These are phyloP conservation scores for Phylloscopus trochiloides DNA, from an alignment of 2,113 vertebrate genomes.

Conservation along the genomic window DNA sequence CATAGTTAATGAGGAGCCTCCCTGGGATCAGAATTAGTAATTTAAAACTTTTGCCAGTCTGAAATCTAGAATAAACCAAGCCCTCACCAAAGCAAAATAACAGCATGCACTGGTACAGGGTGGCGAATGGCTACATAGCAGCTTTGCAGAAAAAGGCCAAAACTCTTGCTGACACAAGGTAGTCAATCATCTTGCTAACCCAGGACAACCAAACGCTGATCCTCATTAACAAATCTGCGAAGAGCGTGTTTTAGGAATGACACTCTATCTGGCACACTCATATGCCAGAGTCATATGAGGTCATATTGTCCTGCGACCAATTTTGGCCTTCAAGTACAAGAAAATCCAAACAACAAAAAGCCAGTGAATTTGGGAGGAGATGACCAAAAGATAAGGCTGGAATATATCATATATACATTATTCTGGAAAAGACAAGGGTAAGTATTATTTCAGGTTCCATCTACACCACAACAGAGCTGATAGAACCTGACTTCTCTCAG, in stretches of 20 bases:
- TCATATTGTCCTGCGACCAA: not conserved
- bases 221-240: not conserved
- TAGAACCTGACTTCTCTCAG: not conserved
- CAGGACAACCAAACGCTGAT: fast-evolving
- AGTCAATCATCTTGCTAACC: not conserved
- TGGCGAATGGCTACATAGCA: fast-evolving
- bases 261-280: fast-evolving
- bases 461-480: not conserved
- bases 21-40: fast-evolving
- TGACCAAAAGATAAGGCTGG: not conserved
- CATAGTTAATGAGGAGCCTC: fast-evolving
- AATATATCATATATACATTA: not conserved
- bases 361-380: fast-evolving
- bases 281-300: not conserved
- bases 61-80: not conserved
- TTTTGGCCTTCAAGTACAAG: not conserved
- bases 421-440: not conserved
- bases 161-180: not conserved
- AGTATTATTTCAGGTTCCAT: not conserved
- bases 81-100: not conserved
- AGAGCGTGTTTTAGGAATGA: not conserved
- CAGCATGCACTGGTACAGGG: fast-evolving
- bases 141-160: not conserved
- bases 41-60: not conserved
- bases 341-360: not conserved